phyloP scores from a whole-genome alignment of 2,113 vertebrate genomes.

The Microtus pennsylvanicus region DNA sequence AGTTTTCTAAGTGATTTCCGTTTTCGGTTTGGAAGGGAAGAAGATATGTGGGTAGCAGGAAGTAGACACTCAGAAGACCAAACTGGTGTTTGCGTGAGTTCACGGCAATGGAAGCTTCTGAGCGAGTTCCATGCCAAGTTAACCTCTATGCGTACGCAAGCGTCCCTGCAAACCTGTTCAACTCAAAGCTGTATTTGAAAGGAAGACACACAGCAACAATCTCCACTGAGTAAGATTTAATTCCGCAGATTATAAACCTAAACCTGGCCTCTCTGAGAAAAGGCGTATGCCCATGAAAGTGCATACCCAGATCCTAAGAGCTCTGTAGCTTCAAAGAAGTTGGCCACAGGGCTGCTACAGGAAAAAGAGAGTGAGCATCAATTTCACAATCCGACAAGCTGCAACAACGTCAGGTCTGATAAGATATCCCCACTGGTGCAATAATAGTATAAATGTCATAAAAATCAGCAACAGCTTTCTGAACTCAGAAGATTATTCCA shows the following conservation, averaged over 20 bases:
- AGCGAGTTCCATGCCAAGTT: background rate
- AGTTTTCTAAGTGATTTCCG: background rate
- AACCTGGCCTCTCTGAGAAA: background rate
- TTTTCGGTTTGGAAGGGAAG: background rate
- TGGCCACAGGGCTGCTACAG: rapidly evolving
- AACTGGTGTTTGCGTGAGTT: background rate
- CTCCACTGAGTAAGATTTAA: background rate
- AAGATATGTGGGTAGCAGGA: background rate
- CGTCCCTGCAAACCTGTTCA: background rate
- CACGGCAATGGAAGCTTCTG: background rate
- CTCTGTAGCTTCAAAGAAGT: background rate
- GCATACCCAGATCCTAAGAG: background rate
- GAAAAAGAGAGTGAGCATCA: background rate
- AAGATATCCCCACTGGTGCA: background rate
- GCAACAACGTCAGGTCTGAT: background rate
- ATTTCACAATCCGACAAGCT: background rate
- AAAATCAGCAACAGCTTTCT: background rate
- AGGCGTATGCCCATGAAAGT: background rate
- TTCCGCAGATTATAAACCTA: background rate
- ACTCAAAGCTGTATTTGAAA: constrained; percentile 27
- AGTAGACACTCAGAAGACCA: background rate
- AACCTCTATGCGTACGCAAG: background rate
- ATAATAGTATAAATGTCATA: background rate
- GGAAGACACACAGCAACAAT: background rate
- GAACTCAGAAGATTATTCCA: background rate